Evolutionary conservation across 2,888 invertebrate species (phyloP).

Genomic region (Amphimallon solstitiale): DNA sequence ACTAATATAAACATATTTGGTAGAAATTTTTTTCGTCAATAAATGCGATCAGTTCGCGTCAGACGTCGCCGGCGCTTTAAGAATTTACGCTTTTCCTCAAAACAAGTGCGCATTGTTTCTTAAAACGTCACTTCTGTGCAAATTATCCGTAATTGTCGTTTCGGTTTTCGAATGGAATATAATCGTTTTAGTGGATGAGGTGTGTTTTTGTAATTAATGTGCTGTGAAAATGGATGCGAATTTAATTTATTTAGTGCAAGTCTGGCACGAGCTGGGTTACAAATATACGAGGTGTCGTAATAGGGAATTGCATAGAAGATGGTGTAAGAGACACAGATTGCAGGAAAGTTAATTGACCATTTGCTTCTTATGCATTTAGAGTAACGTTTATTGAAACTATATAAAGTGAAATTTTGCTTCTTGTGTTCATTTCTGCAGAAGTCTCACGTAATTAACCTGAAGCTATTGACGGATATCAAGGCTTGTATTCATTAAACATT

Average conservation of each 20-base stretch:
- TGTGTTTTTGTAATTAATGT: background rate
- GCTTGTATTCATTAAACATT: too few relatives aligned
- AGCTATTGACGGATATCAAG: too few relatives aligned
- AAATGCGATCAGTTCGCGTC: constrained; percentile 12
- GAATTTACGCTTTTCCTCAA: background rate
- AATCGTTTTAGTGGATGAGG: background rate
- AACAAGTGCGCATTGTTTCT: background rate
- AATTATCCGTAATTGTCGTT: background rate
- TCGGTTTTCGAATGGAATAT: background rate
- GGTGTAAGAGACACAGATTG: background rate
- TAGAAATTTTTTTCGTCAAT: constrained; percentile 4
- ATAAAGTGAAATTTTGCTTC: too few relatives aligned
- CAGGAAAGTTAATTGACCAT: constrained; percentile 12
- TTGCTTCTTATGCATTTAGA: too few relatives aligned
- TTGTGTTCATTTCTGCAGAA: too few relatives aligned
- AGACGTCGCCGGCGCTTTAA: background rate
- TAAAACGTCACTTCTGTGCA: background rate
- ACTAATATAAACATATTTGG: constrained; percentile 14
- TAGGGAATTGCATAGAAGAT: background rate
- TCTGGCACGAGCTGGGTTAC: constrained; percentile 12
- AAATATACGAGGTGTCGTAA: background rate
- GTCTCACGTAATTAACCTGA: too few relatives aligned
- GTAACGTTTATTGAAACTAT: too few relatives aligned
- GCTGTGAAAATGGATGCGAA: constrained; percentile 16
- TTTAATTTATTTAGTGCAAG: constrained; percentile 29